Evolutionary conservation across 2,888 invertebrate species (phyloP).

Genomic region (Palloptera scutellata): DNA sequence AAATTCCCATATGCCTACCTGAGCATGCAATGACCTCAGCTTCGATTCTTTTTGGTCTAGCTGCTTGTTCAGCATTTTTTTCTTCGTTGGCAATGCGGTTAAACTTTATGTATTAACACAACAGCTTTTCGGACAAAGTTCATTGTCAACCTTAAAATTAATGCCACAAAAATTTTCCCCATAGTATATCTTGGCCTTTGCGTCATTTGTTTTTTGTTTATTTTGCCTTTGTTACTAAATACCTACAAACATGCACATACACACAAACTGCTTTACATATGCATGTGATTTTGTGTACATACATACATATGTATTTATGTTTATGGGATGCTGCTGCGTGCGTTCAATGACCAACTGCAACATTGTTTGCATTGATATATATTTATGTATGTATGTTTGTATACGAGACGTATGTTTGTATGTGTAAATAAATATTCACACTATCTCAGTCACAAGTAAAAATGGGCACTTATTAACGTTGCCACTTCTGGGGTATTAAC

Average conservation of each 20-base stretch:
- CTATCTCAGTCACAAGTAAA: no score
- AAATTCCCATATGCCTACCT: no score
- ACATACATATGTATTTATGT: neutral
- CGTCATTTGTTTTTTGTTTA: neutral
- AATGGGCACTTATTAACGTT: neutral
- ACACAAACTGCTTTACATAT: slow-evolving; percentile 1
- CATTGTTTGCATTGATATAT: no score
- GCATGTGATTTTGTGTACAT: neutral
- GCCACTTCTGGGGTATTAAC: neutral
- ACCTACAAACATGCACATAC: neutral
- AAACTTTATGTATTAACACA: slow-evolving; percentile 23
- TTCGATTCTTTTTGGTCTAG: slow-evolving; percentile 5
- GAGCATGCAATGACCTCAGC: no score
- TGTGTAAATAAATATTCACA: no score
- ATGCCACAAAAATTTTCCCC: slow-evolving; percentile 10
- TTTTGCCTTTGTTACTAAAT: neutral
- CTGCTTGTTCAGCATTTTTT: slow-evolving; percentile 3
- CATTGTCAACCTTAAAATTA: slow-evolving; percentile 38
- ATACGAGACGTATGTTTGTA: no score
- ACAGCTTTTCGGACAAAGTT: slow-evolving; percentile 31
- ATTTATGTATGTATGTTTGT: no score
- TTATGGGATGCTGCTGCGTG: no score
- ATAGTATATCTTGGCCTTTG: slow-evolving; percentile 1
- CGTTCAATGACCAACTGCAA: no score
- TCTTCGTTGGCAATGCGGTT: slow-evolving; percentile 24